Evolutionary conservation across 2,888 invertebrate species (phyloP).

Genomic region (Orthosia cruda): DNA sequence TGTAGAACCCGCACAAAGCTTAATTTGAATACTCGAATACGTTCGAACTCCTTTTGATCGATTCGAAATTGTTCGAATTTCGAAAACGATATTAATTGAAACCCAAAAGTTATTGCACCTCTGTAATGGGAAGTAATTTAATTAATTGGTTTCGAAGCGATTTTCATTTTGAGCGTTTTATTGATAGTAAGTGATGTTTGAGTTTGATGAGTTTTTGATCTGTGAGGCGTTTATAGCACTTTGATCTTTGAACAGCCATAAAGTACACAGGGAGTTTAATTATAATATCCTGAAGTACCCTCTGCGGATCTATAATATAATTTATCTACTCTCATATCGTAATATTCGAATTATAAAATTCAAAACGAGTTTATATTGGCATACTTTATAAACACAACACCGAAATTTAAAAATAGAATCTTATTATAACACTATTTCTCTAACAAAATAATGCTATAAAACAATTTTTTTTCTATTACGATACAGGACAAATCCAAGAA

Average conservation of each 20-base stretch:
- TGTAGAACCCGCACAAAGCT: constrained; percentile 42
- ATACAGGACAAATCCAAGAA: no score
- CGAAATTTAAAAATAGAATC: no score
- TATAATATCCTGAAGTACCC: background rate
- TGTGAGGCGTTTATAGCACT: constrained; percentile 15
- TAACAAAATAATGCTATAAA: no score
- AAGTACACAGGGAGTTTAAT: constrained; percentile 15
- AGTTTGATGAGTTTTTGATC: constrained; percentile 39
- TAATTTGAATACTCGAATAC: constrained; percentile 61
- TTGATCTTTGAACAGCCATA: constrained; percentile 22
- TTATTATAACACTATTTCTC: no score
- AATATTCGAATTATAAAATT: no score
- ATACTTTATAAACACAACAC: no score
- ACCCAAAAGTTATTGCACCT: constrained; percentile 64
- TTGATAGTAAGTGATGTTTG: constrained; percentile 46
- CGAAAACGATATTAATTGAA: constrained; percentile 61
- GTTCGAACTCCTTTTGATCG: constrained; percentile 58
- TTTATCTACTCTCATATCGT: no score
- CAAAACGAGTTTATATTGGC: no score
- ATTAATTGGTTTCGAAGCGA: constrained; percentile 50
- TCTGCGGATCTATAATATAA: no score
- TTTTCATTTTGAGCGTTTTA: constrained; percentile 54
- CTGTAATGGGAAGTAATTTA: constrained; percentile 57
- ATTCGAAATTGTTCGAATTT: constrained; percentile 58
- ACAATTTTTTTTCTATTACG: no score